phyloP scores from a whole-genome alignment of 2,113 vertebrate species.

The Dasyprocta punctata region DNA sequence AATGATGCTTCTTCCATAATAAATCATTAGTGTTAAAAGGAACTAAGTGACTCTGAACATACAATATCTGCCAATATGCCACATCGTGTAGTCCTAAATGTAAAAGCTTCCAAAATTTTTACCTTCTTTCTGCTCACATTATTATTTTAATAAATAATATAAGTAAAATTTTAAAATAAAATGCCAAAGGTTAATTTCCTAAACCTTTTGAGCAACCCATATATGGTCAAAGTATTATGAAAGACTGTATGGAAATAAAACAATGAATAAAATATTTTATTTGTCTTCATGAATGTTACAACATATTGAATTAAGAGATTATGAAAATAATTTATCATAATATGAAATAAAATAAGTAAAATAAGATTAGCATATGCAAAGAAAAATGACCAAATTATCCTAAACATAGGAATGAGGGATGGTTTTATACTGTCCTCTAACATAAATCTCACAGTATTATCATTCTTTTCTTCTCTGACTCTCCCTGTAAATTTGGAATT shows the following conservation, averaged over 20 bases:
- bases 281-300: constrained; percentile 38
- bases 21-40: constrained; percentile 9
- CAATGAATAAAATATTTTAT: constrained; percentile 47
- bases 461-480: neutral
- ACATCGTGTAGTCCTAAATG: neutral
- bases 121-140: neutral
- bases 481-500: neutral
- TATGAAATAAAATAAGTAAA: constrained; percentile 41
- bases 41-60: neutral
- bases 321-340: constrained; percentile 62
- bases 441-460: neutral
- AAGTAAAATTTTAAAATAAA: neutral
- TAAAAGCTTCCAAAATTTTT: neutral
- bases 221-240: neutral
- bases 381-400: constrained; percentile 52
- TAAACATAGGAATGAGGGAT: neutral
- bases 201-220: neutral
- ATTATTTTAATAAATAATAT: neutral
- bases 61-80: neutral
- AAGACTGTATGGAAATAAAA: neutral
- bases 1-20: neutral
- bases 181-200: neutral
- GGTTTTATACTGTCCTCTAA: neutral
- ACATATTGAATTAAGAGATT: constrained; percentile 58
- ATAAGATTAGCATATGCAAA: constrained; percentile 14